Base-by-base conservation (phyloP, 2,888 invertebrate species). In the Polydrusus pterygomalis region DNA sequence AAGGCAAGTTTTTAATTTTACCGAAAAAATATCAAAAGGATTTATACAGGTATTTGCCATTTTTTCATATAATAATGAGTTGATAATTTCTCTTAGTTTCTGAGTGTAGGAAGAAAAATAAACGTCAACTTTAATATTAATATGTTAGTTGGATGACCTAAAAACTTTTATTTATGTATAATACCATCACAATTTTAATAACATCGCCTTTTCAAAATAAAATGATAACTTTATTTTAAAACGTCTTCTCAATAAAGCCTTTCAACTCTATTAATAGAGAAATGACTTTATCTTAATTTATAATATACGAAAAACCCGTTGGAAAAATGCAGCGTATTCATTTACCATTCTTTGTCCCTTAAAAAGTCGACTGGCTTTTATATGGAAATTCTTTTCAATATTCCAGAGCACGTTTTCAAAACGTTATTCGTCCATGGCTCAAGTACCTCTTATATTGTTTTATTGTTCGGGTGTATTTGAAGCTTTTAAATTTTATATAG, bases 311-410 rank as follows among this genome's bases (percentile, higher is more conserved):
- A 45, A 45, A 45, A 45, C 1, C 5, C 34, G 34, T 34, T 45
- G 5, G 5, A 45, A 45, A 45, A 45, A 8, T 45, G 45, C 45
- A 45, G 45, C 45, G 45, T 45, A 45, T 45, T 45, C 45, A 45
- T 45, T 45, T 15, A n/a, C 45, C 45, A 45, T 45, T 45, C 45
- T 45, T 45, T 15, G 15, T 45, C 15, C 45, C 10, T 45, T 45
- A n/a, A 13, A 45, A 45, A 45, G n/a, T n/a, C 45, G 11, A 51
- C 51, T 20, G 18, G 51, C 51, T 51, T 51, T 51, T 51, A 51
- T 51, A 51, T 18, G 20, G 18, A 51, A 51, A 51, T 51, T 51
- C 51, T 51, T 18, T 51, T 51, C 51, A 51, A 51, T 51, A 20
- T 51, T 20, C 51, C 51, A 0, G 18, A 51, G 51, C 51, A 51